A percentile compares a stretch with the other conserved stretches of the same genome.
Conservation (phyloP, 2,888 invertebrate genomes). For the Apamea crenata region DNA sequence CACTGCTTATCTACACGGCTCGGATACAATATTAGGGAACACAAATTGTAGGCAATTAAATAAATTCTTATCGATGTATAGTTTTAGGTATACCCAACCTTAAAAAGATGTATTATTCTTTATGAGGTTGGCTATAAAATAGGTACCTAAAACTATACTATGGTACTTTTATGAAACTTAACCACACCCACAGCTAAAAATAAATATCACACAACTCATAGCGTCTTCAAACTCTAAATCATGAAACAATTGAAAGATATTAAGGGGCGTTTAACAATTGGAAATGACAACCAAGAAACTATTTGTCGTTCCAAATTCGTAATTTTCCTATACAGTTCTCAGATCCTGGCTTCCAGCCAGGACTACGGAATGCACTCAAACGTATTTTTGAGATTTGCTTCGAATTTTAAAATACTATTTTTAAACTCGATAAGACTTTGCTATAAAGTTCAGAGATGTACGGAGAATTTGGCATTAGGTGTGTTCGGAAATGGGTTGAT, state of each 20-base stretch:
- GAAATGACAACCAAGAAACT: conserved; percentile 43
- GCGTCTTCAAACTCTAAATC: neutral
- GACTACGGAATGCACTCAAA: conserved; percentile 18
- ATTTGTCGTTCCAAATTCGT: conserved; percentile 39
- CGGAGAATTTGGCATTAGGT: neutral
- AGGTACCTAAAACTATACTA: neutral
- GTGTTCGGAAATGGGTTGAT: conserved; percentile 9
- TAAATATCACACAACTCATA: neutral
- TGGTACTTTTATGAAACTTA: neutral
- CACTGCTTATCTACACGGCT: no score
- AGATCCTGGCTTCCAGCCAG: conserved; percentile 52
- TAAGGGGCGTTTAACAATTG: conserved; percentile 34
- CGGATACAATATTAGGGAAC: neutral
- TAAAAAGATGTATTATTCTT: neutral
- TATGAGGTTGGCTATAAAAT: neutral
- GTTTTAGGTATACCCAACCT: no score
- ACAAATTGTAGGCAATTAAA: neutral
- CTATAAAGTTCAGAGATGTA: conserved; percentile 9
- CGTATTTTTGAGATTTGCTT: conserved; percentile 44
- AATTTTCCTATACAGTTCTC: conserved; percentile 47
- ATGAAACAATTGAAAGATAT: conserved; percentile 10
- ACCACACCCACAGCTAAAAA: neutral
- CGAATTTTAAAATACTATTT: conserved; percentile 48
- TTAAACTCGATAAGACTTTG: conserved; percentile 43
- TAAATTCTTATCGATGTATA: neutral